A percentile compares a stretch with the other conserved stretches of the same genome.
Evolutionary conservation across 2,113 vertebrate genomes (phyloP).

Genomic region (Rhinolophus ferrumequinum): DNA sequence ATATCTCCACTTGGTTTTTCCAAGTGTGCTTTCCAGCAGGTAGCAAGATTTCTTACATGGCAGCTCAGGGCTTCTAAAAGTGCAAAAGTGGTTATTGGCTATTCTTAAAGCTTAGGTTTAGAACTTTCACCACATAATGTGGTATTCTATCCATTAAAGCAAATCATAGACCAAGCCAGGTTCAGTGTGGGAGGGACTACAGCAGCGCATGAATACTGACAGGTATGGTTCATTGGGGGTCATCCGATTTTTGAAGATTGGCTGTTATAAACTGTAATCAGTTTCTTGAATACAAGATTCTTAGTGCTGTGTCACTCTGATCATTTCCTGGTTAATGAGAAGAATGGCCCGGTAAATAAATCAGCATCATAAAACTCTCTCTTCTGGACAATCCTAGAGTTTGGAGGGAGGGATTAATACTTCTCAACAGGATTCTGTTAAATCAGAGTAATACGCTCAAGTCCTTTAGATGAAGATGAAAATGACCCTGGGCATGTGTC

Average conservation of each 20-base stretch:
- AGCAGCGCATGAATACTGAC: neutral
- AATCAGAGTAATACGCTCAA: neutral
- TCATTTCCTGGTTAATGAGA: neutral
- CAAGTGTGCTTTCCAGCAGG: neutral
- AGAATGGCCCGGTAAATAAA: neutral
- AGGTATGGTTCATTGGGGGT: neutral
- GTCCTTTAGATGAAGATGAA: neutral
- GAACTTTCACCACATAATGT: neutral
- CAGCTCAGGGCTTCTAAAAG: neutral
- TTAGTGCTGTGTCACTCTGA: neutral
- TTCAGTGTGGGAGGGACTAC: neutral
- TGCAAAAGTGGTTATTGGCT: neutral
- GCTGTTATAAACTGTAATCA: neutral
- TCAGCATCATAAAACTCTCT: neutral
- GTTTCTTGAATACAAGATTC: neutral
- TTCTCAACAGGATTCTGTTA: neutral
- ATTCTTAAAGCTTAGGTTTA: neutral
- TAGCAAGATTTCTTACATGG: neutral
- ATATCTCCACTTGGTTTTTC: neutral
- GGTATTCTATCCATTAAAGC: neutral
- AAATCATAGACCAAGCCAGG: neutral
- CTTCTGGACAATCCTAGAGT: neutral
- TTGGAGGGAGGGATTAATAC: neutral
- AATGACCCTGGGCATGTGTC: neutral
- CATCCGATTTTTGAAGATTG: slow-evolving; percentile 25